These are phyloP conservation scores for Chelmon rostratus DNA, from an alignment of 2,797 vertebrate genomes.

Conservation along the genomic window DNA sequence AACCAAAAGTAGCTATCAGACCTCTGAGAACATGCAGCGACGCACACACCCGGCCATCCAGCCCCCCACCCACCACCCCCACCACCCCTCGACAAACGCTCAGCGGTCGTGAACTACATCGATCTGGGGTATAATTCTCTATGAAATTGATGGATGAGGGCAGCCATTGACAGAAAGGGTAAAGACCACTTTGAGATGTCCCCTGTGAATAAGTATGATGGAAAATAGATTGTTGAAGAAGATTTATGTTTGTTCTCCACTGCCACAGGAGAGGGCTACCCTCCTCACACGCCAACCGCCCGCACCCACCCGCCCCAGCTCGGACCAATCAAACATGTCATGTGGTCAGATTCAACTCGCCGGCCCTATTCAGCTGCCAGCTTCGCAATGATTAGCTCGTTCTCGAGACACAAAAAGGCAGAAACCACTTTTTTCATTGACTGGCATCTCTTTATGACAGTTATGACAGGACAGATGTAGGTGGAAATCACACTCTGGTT, in stretches of 20 bases:
- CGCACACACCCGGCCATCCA: conserved; percentile 52
- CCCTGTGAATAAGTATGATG: conserved; percentile 90
- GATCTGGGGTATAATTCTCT: conserved; percentile 95
- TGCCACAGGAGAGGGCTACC: conserved; percentile 73
- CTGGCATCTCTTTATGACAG: conserved; percentile 3
- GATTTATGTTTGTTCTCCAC: conserved; percentile 88
- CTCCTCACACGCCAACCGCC: conserved; percentile 13
- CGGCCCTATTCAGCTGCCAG: conserved; percentile 65
- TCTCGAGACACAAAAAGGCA: conserved; percentile 28
- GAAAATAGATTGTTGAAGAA: conserved; percentile 90
- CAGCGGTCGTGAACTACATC: conserved; percentile 92
- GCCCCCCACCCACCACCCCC: conserved; percentile 32
- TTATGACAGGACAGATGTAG: conserved; percentile 32
- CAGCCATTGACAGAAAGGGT: conserved; percentile 93
- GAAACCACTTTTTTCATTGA: background rate
- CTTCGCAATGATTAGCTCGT: conserved; percentile 63
- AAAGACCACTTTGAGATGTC: conserved; percentile 91
- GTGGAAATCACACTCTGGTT: background rate
- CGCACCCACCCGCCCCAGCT: conserved; percentile 44
- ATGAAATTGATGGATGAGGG: conserved; percentile 95
- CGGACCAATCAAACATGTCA: conserved; percentile 81
- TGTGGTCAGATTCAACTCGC: conserved; percentile 76
- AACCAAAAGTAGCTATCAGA: conserved; percentile 80
- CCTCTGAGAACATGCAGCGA: conserved; percentile 77
- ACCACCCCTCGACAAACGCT: conserved; percentile 85